Evolutionary conservation across 2,113 vertebrate genomes (phyloP).

Genomic region (Edolisoma coerulescens): DNA sequence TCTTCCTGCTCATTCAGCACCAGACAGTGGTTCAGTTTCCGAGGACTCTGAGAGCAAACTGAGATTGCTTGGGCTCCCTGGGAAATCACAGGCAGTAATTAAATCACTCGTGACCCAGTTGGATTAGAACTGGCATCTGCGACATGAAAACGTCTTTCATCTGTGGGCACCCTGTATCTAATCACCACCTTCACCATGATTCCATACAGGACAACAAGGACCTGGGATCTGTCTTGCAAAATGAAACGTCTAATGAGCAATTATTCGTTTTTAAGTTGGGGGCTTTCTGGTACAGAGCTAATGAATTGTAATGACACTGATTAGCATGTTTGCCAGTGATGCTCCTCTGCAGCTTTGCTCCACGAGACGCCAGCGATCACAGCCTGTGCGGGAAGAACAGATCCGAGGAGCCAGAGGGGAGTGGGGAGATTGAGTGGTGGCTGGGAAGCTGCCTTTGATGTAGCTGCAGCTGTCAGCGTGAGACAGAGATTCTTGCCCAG

Average conservation of each 20-base stretch:
- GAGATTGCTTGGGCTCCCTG: not conserved
- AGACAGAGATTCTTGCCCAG: not conserved
- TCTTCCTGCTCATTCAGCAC: not conserved
- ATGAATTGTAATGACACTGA: slow-evolving; percentile 9
- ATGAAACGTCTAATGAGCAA: not conserved
- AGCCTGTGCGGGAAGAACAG: not conserved
- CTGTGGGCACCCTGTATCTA: not conserved
- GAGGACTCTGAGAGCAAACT: not conserved
- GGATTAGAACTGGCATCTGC: slow-evolving; percentile 7
- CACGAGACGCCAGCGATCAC: fast-evolving
- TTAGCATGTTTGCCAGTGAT: not conserved
- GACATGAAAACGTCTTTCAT: not conserved
- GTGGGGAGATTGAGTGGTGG: not conserved
- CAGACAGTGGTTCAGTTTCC: fast-evolving
- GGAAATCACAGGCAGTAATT: slow-evolving; percentile 10
- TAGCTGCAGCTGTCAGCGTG: not conserved
- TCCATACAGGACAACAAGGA: not conserved
- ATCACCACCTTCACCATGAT: not conserved
- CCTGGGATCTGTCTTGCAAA: not conserved
- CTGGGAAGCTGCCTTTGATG: not conserved
- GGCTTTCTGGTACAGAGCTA: not conserved
- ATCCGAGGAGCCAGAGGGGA: not conserved
- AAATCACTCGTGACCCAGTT: slow-evolving; percentile 47
- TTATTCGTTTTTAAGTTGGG: not conserved
- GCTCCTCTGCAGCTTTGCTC: not conserved